These are phyloP conservation scores for Xenopus petersii DNA, from an alignment of 2,797 vertebrate species.

Conservation along the genomic window DNA sequence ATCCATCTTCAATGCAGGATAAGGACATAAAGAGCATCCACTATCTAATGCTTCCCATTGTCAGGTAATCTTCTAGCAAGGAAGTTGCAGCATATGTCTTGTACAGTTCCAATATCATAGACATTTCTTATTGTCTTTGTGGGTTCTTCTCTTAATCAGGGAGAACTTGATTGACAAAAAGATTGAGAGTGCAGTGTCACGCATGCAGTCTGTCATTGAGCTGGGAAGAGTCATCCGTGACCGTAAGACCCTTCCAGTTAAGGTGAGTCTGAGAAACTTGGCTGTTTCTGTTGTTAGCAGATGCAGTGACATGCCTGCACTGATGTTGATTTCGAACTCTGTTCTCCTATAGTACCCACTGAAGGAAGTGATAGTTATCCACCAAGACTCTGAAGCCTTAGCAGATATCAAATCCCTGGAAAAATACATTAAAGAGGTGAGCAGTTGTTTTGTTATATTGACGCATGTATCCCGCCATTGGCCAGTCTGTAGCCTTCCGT, in stretches of 20 bases:
- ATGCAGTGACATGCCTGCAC: background rate
- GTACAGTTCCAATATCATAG: too few relatives aligned
- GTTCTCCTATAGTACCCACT: conserved; percentile 81
- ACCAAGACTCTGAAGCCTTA: conserved; percentile 87
- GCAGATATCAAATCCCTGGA: conserved; percentile 84
- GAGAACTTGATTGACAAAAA: conserved; percentile 89
- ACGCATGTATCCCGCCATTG: too few relatives aligned
- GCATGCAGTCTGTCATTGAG: conserved; percentile 97
- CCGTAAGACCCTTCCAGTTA: conserved; percentile 91
- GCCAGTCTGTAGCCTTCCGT: too few relatives aligned
- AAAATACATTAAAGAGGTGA: conserved; percentile 94
- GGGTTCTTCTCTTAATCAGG: conserved; percentile 62
- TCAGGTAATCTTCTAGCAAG: conserved; percentile 70
- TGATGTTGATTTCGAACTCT: background rate
- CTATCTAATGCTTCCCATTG: conserved; percentile 93
- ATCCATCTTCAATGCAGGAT: conserved; percentile 80
- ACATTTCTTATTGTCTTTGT: background rate
- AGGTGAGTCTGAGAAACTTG: conserved; percentile 67
- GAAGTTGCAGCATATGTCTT: background rate
- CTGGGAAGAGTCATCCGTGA: conserved; percentile 95
- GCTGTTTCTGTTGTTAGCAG: background rate
- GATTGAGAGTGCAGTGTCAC: conserved; percentile 86
- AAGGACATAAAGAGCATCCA: conserved; percentile 90
- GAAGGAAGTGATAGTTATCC: conserved; percentile 94
- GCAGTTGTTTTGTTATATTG: too few relatives aligned